Evolutionary conservation across 2,888 invertebrate genomes (phyloP).

Genomic region (Heliconius cydno): DNA sequence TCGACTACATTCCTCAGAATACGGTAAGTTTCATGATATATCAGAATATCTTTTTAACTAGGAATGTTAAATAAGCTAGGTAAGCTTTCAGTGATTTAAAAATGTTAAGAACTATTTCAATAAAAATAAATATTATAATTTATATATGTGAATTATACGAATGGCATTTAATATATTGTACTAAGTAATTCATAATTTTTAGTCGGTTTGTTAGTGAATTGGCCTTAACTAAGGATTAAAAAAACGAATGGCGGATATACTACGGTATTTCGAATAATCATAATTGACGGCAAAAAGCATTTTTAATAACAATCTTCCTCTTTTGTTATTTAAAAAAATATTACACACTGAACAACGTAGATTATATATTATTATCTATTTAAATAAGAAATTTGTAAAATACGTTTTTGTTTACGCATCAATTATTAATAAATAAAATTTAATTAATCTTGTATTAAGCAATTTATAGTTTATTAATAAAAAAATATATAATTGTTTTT

Average conservation of each 20-base stretch:
- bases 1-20: slow-evolving; percentile 61
- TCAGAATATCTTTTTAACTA: background rate
- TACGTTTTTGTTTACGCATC: background rate
- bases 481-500: slow-evolving; percentile 8
- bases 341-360: background rate
- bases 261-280: background rate
- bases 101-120: background rate
- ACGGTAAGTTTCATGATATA: slow-evolving; percentile 62
- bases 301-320: slow-evolving; percentile 4
- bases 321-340: background rate
- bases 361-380: too few species aligned
- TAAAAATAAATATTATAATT: background rate
- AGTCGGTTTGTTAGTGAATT: background rate
- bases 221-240: slow-evolving; percentile 1
- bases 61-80: too few species aligned
- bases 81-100: background rate
- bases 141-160: background rate
- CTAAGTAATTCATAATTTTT: background rate
- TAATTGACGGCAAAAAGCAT: background rate
- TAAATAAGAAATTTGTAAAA: too few species aligned
- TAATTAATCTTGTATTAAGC: background rate
- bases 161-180: background rate
- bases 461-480: background rate
- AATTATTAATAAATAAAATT: background rate
- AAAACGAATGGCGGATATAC: slow-evolving; percentile 1